Evolutionary conservation across 1,140 invertebrate genomes (phyloP).

Genomic region (Homarus americanus): DNA sequence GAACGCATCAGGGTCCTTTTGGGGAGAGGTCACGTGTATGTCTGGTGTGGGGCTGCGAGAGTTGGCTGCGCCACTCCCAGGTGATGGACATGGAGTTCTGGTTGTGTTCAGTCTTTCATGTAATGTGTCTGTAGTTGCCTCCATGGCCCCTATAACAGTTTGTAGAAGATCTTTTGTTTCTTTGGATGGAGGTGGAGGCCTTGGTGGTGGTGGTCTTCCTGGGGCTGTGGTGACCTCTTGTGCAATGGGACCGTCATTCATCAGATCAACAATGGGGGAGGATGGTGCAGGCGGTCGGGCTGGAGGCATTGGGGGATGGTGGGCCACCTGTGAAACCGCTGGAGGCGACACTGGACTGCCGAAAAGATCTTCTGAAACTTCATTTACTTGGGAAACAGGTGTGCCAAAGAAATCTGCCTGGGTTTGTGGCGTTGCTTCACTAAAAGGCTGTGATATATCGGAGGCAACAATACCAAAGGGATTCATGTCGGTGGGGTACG

Average conservation of each 20-base stretch:
- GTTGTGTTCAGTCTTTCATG: constrained; percentile 89
- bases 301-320: constrained; percentile 47
- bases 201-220: constrained; percentile 79
- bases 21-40: constrained; percentile 77
- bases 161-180: constrained; percentile 91
- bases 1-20: constrained; percentile 77
- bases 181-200: constrained; percentile 82
- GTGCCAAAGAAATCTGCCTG: constrained; percentile 67
- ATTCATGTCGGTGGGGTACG: constrained; percentile 73
- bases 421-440: constrained; percentile 14
- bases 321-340: background rate
- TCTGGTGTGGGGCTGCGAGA: constrained; percentile 91
- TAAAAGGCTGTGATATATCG: constrained; percentile 40
- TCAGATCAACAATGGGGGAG: constrained; percentile 53
- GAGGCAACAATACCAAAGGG: constrained; percentile 65
- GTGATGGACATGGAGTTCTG: constrained; percentile 76
- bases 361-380: constrained; percentile 41
- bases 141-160: constrained; percentile 91
- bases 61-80: constrained; percentile 78
- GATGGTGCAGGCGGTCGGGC: constrained; percentile 70
- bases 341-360: background rate
- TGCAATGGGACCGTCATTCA: constrained; percentile 39
- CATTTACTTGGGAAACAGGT: constrained; percentile 11
- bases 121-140: constrained; percentile 90
- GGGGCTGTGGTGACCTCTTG: constrained; percentile 75